Base-by-base conservation (phyloP, 2,888 invertebrate species). In the Tenthredo scrophulariae region DNA sequence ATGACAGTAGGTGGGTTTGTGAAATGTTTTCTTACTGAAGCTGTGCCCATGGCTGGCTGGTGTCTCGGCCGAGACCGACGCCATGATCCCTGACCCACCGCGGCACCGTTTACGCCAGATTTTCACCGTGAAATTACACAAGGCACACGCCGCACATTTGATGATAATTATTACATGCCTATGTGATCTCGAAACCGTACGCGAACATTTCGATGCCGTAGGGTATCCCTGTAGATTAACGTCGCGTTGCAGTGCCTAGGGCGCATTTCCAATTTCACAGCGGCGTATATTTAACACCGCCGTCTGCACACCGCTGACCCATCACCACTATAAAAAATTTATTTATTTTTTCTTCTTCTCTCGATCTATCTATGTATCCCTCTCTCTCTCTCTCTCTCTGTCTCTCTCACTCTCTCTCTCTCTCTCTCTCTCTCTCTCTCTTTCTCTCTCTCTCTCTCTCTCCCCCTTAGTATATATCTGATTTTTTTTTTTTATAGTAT, bases 1-100 rank as follows among this genome's bases (percentile, higher is more conserved):
- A 96, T 99, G 99, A 96, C 99, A 99, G 96, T 99, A 99, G 93
- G 99, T 98, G 94, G 99, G 99, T 96, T 99, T 99, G 96, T 99
- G 99, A 96, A 99, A 99, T 95, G 99, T 99, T 96, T 99, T 99
- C 97, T 99, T 99, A 95, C 97, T 97, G 97, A 99, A 99, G 96
- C 97, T 98, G 96, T 99, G 99, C 94, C 98, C 98, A 95, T 97
- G 94, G 93, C 92, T 93, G 90, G 92, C 90, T 94, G 95, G 95
- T 94, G 94, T 94, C 94, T 95, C 95, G 89, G 90, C 89, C 89
- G 92, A 93, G 93, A 93, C 94, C 94, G 95, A 94, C 94, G 94
- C 94, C 94, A 94, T 94, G 93, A 93, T 94, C 94, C 94, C 94
- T 94, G 94, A 94, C 94, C 95, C 94, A 94, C 94, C 94, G 93